Conservation (phyloP, 2,888 invertebrate genomes). For the Drosophila testacea region DNA sequence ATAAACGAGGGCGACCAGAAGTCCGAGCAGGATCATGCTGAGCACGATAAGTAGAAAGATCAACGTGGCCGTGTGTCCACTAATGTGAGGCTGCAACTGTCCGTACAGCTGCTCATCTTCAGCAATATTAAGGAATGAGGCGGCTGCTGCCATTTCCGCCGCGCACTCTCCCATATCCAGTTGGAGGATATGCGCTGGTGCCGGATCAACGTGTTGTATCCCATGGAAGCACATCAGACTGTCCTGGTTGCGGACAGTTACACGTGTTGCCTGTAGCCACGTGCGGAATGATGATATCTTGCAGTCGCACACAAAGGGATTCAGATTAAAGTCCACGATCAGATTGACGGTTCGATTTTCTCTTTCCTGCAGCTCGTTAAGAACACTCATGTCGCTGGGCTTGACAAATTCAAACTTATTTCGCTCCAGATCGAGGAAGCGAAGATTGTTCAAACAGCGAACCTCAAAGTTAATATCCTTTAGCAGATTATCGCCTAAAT, state of each 20-base stretch:
- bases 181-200: slow-evolving; percentile 77
- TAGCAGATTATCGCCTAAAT: slow-evolving; percentile 89
- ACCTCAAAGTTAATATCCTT: slow-evolving; percentile 89
- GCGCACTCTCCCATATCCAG: slow-evolving; percentile 81
- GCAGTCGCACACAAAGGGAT: slow-evolving; percentile 90
- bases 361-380: slow-evolving; percentile 86
- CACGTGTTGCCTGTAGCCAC: slow-evolving; percentile 88
- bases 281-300: slow-evolving; percentile 87
- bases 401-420: slow-evolving; percentile 88
- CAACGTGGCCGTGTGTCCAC: slow-evolving; percentile 83
- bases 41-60: slow-evolving; percentile 86
- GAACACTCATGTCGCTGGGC: slow-evolving; percentile 86
- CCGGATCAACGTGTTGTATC: slow-evolving; percentile 69
- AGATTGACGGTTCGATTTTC: slow-evolving; percentile 85
- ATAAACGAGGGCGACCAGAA: slow-evolving; percentile 87
- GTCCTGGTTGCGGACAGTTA: slow-evolving; percentile 87
- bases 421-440: slow-evolving; percentile 89
- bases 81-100: slow-evolving; percentile 62
- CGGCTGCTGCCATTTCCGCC: slow-evolving; percentile 79
- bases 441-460: slow-evolving; percentile 88
- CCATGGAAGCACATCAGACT: slow-evolving; percentile 86
- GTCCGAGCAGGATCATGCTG: slow-evolving; percentile 86
- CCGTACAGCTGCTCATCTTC: slow-evolving; percentile 74
- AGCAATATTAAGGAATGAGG: slow-evolving; percentile 76
- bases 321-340: slow-evolving; percentile 88